Base-by-base conservation (phyloP, 1,140 invertebrate genomes). In the Cotesia vestalis region DNA sequence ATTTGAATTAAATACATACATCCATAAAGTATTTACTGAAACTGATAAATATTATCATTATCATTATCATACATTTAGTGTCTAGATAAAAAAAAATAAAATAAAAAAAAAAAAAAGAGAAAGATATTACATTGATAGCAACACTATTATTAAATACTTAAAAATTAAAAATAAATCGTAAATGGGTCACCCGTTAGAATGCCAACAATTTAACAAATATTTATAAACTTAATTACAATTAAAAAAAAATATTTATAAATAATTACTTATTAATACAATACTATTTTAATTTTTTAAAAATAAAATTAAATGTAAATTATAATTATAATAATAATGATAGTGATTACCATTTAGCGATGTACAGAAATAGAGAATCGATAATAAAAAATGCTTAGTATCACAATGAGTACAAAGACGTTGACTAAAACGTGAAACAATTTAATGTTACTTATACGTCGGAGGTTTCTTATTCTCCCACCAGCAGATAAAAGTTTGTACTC, bases 131-230 rank as follows among this genome's bases (percentile, higher is more conserved):
- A 27, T 2, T 27, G 27, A 27, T 27, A 27, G 27, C 27, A 27
- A 2, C 27, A 27, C 27, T 27, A 27, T 27, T 27, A 27, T 27
- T n/a, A 57, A n/a, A 57, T 14, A 14, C 8, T 20, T 35, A 9
- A 27, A 34, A 60, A 27, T 60, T 60, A 12, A 34, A 60, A 60
- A 60, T 12, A 60, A 34, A 60, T 60, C 60, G 60, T 69, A 40
- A 46, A 60, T 53, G 40, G 73, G 66, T 78, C 63, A 74, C 70
- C 75, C 73, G 71, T 66, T 72, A 73, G 53, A 20, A 72, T 53
- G 70, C 60, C 63, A 66, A 51, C 52, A 69, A 17, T 57, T 8
- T n/a, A 55, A 55, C n/a, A 55, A 55, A 14, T 14, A 55, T n/a
- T 55, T 6, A 20, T 60, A 60, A 60, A 60, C 6, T 27, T 20